Evolutionary conservation across 2,113 vertebrate species (phyloP).

Genomic region (Epinephelus cyanopodus): DNA sequence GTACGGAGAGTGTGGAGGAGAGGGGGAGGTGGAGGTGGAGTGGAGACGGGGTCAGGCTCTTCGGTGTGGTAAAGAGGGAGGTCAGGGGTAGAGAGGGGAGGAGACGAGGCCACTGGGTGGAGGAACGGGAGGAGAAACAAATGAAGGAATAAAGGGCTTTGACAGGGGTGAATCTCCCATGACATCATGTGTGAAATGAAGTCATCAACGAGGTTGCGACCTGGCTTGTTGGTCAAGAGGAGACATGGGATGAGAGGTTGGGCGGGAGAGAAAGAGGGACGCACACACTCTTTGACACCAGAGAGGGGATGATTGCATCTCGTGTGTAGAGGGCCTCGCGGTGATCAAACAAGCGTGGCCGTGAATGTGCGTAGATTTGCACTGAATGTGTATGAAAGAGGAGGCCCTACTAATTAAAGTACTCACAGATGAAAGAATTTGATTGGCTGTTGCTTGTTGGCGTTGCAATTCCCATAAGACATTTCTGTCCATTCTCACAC

Average conservation of each 20-base stretch:
- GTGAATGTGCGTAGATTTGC: conserved; percentile 27
- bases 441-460: conserved; percentile 49
- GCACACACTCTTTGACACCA: conserved; percentile 7
- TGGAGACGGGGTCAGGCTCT: conserved; percentile 22
- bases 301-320: conserved; percentile 31
- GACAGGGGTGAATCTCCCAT: conserved; percentile 41
- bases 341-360: conserved; percentile 40
- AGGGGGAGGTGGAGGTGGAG: conserved; percentile 3
- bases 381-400: conserved; percentile 39
- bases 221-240: conserved; percentile 40
- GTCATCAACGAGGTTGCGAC: conserved; percentile 38
- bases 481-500: conserved; percentile 20
- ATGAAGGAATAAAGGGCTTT: conserved; percentile 4
- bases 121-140: conserved; percentile 11
- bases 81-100: conserved; percentile 18
- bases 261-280: neutral
- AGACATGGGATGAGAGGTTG: neutral
- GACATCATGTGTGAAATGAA: conserved; percentile 58
- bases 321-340: conserved; percentile 40
- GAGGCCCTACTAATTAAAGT: conserved; percentile 58
- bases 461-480: conserved; percentile 24
- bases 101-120: neutral
- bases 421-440: conserved; percentile 48
- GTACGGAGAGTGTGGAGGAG: neutral
- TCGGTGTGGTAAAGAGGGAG: conserved; percentile 34